phyloP scores from a whole-genome alignment of 2,113 vertebrate genomes.

The Naja naja region DNA sequence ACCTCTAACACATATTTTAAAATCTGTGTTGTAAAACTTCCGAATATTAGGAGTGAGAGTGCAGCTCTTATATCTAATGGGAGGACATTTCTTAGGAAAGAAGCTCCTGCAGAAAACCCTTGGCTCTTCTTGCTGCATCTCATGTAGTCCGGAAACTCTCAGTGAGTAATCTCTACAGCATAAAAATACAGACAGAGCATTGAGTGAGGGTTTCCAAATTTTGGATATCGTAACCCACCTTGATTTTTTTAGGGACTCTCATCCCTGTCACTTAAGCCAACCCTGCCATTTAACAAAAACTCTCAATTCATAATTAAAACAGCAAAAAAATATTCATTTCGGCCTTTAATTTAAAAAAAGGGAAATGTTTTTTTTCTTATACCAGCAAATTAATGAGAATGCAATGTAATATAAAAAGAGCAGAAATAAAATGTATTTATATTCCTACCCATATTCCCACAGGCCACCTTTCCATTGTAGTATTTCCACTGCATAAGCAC shows the following conservation, averaged over 20 bases:
- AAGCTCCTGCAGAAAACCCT: neutral
- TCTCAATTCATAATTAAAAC: neutral
- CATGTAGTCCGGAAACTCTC: neutral
- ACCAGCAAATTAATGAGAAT: neutral
- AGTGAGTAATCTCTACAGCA: neutral
- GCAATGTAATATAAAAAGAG: neutral
- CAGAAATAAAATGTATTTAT: neutral
- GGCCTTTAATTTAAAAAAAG: neutral
- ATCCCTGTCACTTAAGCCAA: neutral
- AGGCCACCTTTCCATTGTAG: neutral
- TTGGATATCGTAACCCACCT: neutral
- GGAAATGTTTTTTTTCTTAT: neutral
- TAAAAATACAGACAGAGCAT: neutral
- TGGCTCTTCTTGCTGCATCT: neutral
- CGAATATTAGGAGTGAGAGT: neutral
- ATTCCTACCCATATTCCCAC: neutral
- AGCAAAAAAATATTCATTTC: neutral
- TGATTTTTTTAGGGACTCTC: neutral
- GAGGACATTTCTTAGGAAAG: neutral
- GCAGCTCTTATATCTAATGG: neutral
- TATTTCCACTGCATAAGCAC: neutral
- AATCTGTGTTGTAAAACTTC: neutral
- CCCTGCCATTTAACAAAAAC: neutral
- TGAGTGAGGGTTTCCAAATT: neutral
- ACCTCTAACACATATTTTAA: neutral